phyloP scores from a whole-genome alignment of 2,888 invertebrate genomes.

The Cosmia trapezina region DNA sequence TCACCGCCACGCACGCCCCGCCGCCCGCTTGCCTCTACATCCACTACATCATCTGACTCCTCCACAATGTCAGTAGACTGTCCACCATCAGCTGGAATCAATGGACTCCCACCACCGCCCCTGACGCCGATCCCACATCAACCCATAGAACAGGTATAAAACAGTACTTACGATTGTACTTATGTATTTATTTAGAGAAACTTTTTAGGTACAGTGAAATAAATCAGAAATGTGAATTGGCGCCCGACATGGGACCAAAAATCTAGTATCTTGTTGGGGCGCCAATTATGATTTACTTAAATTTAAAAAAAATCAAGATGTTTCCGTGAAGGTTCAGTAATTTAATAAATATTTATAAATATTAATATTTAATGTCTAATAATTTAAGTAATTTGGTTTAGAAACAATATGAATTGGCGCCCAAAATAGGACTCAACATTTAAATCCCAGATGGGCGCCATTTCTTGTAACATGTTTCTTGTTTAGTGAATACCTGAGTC shows the following conservation, averaged over 20 bases:
- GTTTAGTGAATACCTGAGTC: not conserved
- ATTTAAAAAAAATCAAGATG: not conserved
- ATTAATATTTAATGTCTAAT: not conserved
- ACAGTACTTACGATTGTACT: not conserved
- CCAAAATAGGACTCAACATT: constrained; percentile 1
- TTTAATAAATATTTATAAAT: not conserved
- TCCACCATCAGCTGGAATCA: constrained; percentile 81
- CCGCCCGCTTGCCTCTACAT: constrained; percentile 91
- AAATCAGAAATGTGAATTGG: not conserved
- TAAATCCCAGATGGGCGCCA: not conserved
- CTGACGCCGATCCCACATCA: constrained; percentile 75
- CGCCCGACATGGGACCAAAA: not conserved
- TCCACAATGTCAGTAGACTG: constrained; percentile 90
- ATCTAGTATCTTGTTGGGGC: not conserved
- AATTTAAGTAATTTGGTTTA: not conserved
- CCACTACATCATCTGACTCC: constrained; percentile 92
- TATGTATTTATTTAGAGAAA: not conserved
- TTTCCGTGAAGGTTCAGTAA: not conserved
- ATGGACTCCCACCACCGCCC: constrained; percentile 77
- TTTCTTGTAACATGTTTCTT: not conserved
- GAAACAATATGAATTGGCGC: not conserved
- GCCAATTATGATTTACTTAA: not conserved
- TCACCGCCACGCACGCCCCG: constrained; percentile 88
- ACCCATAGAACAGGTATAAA: constrained; percentile 81
- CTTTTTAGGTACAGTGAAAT: too few species aligned